Base-by-base conservation (phyloP, 2,888 invertebrate species). In the Cartodere bifasciata region DNA sequence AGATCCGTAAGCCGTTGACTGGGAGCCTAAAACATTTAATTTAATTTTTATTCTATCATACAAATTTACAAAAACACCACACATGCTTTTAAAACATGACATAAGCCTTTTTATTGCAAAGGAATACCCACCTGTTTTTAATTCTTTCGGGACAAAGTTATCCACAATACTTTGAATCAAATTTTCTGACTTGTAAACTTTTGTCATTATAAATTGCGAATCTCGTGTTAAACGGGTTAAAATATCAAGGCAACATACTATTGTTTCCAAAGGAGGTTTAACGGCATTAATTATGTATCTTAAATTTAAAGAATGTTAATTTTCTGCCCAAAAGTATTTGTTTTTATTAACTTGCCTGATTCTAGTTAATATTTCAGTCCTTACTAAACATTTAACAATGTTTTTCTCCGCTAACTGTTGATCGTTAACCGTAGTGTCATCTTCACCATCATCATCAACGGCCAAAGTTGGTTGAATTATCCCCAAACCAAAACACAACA, bases 371-470 rank as follows among this genome's bases (percentile, higher is more conserved):
- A 91, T 72, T 51, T 85, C 77, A 7, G 83, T 80, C 44, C 86
- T 67, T 11, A 79, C 49, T 14, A 81, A 60, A 38, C 80, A 78
- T 43, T 75, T 68, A 21, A 88, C 67, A 3, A 91, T 62, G 64
- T 92, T 88, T 16, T 77, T 69, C 63, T 87, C 85, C 5, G 83
- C 77, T 31, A 92, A 59, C 56, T 91, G 84, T 49, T 81, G 81
- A 60, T 94, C 92, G 50, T 85, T 86, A 41, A 87, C 66, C 35
- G 80, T 80, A 31, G 62, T 64, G 31, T 71, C 68, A 40, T 71
- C 68, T 6, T 57, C 58, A 34, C 58, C 57, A 22, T 49, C 44
- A 33, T 54, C 45, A 42, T 60, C 53, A 4, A 62, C 51, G 9
- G 54, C 59, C 22, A 65, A 51, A 29, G 56, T 54, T 3, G 84